Conservation (phyloP, 2,113 vertebrate species). For the Lamprotornis superbus region DNA sequence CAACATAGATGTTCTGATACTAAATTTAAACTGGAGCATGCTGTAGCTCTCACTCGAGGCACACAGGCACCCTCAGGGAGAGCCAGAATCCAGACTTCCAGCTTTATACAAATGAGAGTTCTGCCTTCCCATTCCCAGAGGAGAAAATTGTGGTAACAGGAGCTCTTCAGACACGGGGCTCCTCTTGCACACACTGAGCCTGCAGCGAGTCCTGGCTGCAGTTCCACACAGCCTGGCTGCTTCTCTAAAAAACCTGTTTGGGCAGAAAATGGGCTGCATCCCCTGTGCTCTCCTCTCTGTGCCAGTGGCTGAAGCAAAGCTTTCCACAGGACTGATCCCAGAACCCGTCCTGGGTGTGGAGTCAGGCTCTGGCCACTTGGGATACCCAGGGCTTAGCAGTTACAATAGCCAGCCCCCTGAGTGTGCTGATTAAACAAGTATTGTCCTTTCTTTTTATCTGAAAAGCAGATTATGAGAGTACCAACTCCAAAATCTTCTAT, state of each 20-base stretch:
- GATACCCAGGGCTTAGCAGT: neutral
- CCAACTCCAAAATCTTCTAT: neutral
- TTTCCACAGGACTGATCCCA: rapidly evolving
- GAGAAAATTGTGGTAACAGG: neutral
- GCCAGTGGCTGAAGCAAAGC: neutral
- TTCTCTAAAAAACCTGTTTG: neutral
- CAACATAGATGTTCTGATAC: neutral
- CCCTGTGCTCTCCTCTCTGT: neutral
- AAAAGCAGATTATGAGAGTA: neutral
- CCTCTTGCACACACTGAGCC: neutral
- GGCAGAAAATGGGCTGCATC: neutral
- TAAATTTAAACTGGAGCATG: neutral
- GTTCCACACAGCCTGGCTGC: neutral
- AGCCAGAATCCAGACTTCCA: neutral
- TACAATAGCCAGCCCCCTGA: neutral
- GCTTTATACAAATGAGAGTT: neutral
- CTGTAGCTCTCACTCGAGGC: neutral
- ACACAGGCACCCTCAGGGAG: neutral
- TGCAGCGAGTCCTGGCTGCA: neutral
- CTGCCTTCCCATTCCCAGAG: neutral
- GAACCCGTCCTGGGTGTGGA: neutral
- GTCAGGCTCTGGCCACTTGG: neutral
- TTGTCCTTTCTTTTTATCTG: neutral
- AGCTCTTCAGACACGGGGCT: neutral
- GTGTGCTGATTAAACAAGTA: neutral